Evolutionary conservation across 2,797 vertebrate species (phyloP).

Genomic region (Chloroceryle amazona): DNA sequence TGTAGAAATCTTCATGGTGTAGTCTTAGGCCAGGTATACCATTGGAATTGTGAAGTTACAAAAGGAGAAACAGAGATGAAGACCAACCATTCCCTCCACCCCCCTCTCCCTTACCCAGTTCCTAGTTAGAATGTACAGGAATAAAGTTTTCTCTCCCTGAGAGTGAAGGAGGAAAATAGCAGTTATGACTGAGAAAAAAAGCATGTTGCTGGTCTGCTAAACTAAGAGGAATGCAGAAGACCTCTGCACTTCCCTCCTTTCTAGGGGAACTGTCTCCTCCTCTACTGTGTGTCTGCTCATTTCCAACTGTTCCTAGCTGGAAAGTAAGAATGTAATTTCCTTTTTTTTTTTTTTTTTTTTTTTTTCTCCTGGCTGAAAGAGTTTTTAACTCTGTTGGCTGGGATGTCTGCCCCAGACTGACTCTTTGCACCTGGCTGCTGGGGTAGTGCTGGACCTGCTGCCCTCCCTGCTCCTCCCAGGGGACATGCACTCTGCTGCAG

Average conservation of each 20-base stretch:
- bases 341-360: background rate
- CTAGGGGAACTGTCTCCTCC: background rate
- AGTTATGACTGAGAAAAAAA: background rate
- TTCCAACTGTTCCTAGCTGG: background rate
- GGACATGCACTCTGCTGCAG: background rate
- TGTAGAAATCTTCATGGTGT: background rate
- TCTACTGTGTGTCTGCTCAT: background rate
- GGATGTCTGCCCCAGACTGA: background rate
- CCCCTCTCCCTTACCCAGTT: background rate
- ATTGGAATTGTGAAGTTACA: background rate
- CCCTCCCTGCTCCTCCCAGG: background rate
- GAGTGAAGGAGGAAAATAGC: background rate
- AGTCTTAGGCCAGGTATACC: background rate
- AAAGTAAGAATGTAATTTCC: background rate
- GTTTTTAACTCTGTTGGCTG: background rate
- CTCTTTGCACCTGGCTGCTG: background rate
- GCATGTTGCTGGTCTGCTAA: background rate
- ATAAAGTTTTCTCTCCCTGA: background rate
- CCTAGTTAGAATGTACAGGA: background rate
- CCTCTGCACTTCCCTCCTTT: background rate
- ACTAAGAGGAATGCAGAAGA: background rate
- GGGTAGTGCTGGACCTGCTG: background rate
- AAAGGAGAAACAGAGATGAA: background rate
- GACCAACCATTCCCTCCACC: background rate
- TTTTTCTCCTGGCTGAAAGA: background rate